These are phyloP conservation scores for Callyntrura guangdongensis DNA, from an alignment of 2,888 invertebrate genomes.

Conservation along the genomic window DNA sequence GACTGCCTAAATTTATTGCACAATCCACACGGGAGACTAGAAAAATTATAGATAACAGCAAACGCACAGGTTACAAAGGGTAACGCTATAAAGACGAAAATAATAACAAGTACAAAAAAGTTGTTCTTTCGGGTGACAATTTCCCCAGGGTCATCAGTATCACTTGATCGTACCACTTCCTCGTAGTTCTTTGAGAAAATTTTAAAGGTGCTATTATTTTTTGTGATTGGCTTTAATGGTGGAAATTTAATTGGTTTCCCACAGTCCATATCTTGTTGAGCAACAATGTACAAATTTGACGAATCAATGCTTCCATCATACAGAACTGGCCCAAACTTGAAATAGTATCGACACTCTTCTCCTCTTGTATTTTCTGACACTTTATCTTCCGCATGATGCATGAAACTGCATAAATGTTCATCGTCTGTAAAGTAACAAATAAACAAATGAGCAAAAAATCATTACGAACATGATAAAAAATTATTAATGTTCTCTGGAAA, in stretches of 20 bases:
- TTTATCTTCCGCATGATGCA: neutral
- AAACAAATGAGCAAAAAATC: slow-evolving; percentile 6
- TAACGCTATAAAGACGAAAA: slow-evolving; percentile 69
- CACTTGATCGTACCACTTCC: slow-evolving; percentile 35
- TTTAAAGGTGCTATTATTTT: slow-evolving; percentile 48
- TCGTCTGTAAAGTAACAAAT: slow-evolving; percentile 53
- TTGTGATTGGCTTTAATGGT: neutral
- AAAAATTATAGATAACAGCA: slow-evolving; percentile 68
- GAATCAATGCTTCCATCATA: slow-evolving; percentile 27
- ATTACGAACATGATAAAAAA: neutral
- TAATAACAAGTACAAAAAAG: slow-evolving; percentile 49
- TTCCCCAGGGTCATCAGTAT: slow-evolving; percentile 24
- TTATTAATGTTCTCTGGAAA: too few species aligned
- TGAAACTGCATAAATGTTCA: slow-evolving; percentile 72
- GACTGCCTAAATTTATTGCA: slow-evolving; percentile 72
- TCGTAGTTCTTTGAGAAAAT: slow-evolving; percentile 61
- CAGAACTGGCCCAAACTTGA: slow-evolving; percentile 66
- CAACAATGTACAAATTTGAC: slow-evolving; percentile 65
- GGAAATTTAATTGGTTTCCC: slow-evolving; percentile 62
- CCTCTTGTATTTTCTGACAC: neutral
- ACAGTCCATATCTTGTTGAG: slow-evolving; percentile 73
- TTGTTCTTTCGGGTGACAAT: slow-evolving; percentile 12
- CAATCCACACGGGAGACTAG: slow-evolving; percentile 70
- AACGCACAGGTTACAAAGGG: slow-evolving; percentile 70
- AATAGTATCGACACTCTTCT: slow-evolving; percentile 64